Evolutionary conservation across 1,140 invertebrate genomes (phyloP).

Genomic region (Spodoptera litura): DNA sequence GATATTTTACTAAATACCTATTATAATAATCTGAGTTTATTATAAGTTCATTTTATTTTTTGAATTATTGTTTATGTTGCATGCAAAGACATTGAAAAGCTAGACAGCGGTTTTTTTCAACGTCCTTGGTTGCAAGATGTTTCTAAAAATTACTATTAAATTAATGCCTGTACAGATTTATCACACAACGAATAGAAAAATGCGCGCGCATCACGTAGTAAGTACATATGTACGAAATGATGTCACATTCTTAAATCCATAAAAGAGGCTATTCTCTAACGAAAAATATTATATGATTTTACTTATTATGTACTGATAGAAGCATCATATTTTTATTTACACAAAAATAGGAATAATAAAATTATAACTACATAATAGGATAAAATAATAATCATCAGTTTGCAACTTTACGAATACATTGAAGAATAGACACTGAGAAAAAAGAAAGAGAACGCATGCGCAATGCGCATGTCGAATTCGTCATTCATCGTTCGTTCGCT

Average conservation of each 20-base stretch:
- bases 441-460: conserved; percentile 72
- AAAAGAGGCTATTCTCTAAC: conserved; percentile 15
- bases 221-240: not conserved
- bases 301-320: not conserved
- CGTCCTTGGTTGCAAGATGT: too few species aligned
- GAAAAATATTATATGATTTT: too few species aligned
- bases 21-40: too few species aligned
- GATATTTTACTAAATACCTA: too few species aligned
- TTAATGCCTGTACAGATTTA: not conserved
- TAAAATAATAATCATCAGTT: not conserved
- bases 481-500: conserved; percentile 75
- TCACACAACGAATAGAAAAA: not conserved
- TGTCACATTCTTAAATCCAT: conserved; percentile 11
- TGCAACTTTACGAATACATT: not conserved
- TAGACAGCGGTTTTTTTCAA: too few species aligned
- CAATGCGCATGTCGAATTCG: conserved; percentile 75
- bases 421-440: conserved; percentile 47
- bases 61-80: too few species aligned
- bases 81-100: too few species aligned
- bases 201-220: conserved; percentile 5
- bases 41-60: too few species aligned
- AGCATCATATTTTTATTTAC: not conserved
- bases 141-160: too few species aligned
- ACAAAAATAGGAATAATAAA: not conserved
- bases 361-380: not conserved